These are phyloP conservation scores for Lipotes vexillifer DNA, from an alignment of 2,113 vertebrate genomes.

Conservation along the genomic window DNA sequence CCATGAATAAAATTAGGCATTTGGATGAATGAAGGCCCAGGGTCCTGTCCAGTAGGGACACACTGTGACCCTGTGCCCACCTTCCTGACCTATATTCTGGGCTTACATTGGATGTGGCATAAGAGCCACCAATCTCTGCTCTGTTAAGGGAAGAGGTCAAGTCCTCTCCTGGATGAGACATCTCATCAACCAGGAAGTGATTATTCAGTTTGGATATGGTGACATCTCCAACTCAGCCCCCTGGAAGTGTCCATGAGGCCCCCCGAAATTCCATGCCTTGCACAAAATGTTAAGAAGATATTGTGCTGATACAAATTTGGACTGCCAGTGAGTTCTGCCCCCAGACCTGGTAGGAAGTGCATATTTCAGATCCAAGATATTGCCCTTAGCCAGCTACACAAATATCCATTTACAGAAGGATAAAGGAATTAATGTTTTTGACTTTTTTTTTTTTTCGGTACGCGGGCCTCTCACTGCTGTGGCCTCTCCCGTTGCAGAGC, in stretches of 20 bases:
- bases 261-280: neutral
- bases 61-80: neutral
- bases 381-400: neutral
- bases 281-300: neutral
- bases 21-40: neutral
- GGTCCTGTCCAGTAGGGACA: neutral
- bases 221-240: neutral
- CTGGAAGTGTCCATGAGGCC: neutral
- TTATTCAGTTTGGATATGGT: neutral
- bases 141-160: neutral
- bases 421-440: neutral
- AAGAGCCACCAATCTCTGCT: neutral
- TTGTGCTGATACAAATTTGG: neutral
- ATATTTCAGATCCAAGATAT: neutral
- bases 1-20: neutral
- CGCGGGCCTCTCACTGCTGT: no score
- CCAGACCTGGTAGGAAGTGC: neutral
- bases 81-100: neutral
- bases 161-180: neutral
- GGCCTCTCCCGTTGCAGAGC: no score
- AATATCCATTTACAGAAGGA: neutral
- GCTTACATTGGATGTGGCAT: neutral
- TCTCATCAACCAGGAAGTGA: neutral
- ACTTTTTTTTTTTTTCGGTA: neutral
- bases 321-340: neutral